A percentile compares a stretch with the other conserved stretches of the same genome.
Conservation (phyloP, 2,888 invertebrate genomes). For the Agonopterix alstromeriana region DNA sequence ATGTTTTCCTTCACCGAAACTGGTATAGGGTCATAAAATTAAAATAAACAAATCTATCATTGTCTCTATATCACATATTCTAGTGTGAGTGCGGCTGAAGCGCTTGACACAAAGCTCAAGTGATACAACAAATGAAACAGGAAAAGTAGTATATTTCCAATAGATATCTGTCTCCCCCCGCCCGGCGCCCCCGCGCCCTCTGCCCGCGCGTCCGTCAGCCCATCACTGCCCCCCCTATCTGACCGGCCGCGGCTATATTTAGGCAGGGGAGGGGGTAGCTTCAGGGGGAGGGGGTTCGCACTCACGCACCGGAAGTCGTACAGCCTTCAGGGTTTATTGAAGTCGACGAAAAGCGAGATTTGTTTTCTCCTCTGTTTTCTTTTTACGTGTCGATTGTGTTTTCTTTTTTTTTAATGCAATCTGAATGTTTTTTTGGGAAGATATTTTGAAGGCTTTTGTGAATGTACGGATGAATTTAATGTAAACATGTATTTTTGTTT, state of each 20-base stretch:
- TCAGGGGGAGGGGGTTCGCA: conserved; percentile 18
- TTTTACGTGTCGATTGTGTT: conserved; percentile 3
- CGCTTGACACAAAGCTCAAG: background rate
- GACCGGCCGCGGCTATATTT: conserved; percentile 4
- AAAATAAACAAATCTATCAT: too few relatives aligned
- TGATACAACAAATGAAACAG: conserved; percentile 9
- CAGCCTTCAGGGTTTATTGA: conserved; percentile 12
- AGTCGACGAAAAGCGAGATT: conserved; percentile 9
- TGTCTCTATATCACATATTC: too few relatives aligned
- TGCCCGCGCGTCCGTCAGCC: background rate
- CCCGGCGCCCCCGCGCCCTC: background rate
- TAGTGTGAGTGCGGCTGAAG: too few relatives aligned
- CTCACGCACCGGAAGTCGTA: conserved; percentile 18
- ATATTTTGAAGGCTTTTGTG: too few relatives aligned
- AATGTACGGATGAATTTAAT: too few relatives aligned
- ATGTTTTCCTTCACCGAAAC: too few relatives aligned
- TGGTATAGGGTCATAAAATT: too few relatives aligned
- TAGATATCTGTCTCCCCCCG: conserved; percentile 7
- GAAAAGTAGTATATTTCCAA: conserved; percentile 9
- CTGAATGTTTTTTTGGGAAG: background rate
- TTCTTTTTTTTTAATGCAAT: background rate
- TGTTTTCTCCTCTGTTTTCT: conserved; percentile 7
- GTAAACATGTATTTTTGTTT: too few relatives aligned
- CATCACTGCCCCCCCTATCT: background rate
- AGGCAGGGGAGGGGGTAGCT: conserved; percentile 11